Conservation (phyloP, 2,797 vertebrate species). For the Clarias platycephalus region DNA sequence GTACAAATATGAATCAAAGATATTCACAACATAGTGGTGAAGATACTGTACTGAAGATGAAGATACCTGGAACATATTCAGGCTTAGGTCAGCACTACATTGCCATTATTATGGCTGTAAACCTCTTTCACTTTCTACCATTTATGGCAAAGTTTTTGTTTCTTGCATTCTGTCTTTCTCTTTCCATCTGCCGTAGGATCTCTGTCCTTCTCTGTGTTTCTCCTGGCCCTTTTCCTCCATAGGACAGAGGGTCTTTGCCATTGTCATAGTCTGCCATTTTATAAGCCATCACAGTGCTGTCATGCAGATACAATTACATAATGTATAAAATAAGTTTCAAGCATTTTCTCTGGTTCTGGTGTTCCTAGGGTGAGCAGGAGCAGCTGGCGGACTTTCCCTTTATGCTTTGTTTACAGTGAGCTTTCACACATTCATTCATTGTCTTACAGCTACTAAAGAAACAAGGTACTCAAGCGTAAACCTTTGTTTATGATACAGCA, state of each 20-base stretch:
- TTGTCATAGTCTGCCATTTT: conserved; percentile 61
- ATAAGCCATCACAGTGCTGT: conserved; percentile 67
- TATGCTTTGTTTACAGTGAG: conserved; percentile 68
- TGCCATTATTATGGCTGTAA: conserved; percentile 53
- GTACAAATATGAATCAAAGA: neutral
- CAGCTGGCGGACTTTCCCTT: conserved; percentile 66
- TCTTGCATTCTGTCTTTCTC: conserved; percentile 50
- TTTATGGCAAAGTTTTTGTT: conserved; percentile 73
- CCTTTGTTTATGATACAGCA: conserved; percentile 42
- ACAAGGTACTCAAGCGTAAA: conserved; percentile 48
- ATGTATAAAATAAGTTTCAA: conserved; percentile 64
- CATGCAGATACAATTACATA: conserved; percentile 60
- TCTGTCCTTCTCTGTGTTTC: conserved; percentile 25
- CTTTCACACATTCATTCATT: conserved; percentile 64
- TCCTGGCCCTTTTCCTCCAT: conserved; percentile 19
- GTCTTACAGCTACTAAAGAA: conserved; percentile 57
- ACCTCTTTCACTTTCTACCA: conserved; percentile 66
- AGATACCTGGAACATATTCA: conserved; percentile 31
- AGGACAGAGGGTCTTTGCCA: conserved; percentile 43
- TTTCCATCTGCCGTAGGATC: conserved; percentile 56
- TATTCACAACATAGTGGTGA: neutral
- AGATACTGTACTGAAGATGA: neutral
- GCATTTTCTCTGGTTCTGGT: conserved; percentile 53
- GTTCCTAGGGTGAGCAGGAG: conserved; percentile 51
- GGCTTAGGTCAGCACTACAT: conserved; percentile 64